phyloP scores from a whole-genome alignment of 2,888 invertebrate genomes.

The Globia sparganii region DNA sequence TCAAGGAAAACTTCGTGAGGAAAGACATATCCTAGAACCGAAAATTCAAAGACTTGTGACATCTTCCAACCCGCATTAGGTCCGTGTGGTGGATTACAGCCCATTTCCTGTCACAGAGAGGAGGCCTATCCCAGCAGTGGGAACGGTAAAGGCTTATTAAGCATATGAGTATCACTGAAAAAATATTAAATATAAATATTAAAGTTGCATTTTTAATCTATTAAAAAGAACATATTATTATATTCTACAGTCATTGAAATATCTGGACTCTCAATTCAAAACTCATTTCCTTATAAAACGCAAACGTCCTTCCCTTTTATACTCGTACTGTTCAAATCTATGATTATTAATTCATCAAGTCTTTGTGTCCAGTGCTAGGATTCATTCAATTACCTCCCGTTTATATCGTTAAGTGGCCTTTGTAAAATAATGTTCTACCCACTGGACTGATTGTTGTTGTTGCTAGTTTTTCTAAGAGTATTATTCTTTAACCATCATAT shows the following conservation, averaged over 20 bases:
- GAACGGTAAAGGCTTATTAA: too few species aligned
- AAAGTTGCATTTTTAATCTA: too few species aligned
- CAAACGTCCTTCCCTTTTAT: neutral
- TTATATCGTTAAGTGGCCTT: slow-evolving; percentile 26
- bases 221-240: neutral
- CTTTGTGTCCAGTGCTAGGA: slow-evolving; percentile 16
- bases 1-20: too few species aligned
- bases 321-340: slow-evolving; percentile 3
- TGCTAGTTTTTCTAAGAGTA: neutral
- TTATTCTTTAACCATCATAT: neutral
- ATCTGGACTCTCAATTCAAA: neutral
- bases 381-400: slow-evolving; percentile 25
- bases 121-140: too few species aligned
- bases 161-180: too few species aligned
- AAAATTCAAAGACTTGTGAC: too few species aligned
- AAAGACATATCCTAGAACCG: too few species aligned
- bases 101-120: too few species aligned
- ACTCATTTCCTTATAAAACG: neutral
- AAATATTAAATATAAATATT: too few species aligned
- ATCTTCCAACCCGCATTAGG: too few species aligned
- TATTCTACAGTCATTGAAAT: neutral
- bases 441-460: neutral
- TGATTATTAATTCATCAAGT: slow-evolving; percentile 27
- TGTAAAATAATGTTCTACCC: slow-evolving; percentile 1
- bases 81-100: too few species aligned